phyloP scores from a whole-genome alignment of 1,140 invertebrate species.

The Heliconius congener region DNA sequence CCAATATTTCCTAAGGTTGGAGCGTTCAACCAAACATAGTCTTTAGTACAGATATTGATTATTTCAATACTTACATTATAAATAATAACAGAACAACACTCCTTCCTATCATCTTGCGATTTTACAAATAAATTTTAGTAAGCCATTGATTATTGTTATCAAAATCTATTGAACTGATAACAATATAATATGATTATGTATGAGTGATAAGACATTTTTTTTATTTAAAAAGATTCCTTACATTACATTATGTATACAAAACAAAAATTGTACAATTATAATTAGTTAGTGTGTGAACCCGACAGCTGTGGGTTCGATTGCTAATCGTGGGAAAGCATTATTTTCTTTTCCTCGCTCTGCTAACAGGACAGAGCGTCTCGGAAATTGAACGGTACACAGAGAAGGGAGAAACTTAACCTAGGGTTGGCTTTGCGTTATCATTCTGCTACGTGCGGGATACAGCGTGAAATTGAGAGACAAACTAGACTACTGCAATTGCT shows the following conservation, averaged over 20 bases:
- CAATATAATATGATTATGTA: not conserved
- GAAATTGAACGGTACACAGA: not conserved
- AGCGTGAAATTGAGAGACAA: too few relatives aligned
- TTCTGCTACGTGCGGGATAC: too few relatives aligned
- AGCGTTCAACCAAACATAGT: not conserved
- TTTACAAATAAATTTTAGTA: slow-evolving; percentile 4
- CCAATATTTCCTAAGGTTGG: not conserved
- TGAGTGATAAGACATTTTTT: not conserved
- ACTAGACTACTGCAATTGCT: too few relatives aligned
- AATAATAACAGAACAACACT: slow-evolving; percentile 21
- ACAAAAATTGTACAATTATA: too few relatives aligned
- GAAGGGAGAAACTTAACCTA: not conserved
- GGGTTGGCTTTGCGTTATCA: not conserved
- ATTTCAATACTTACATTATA: slow-evolving; percentile 30
- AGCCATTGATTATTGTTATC: slow-evolving; percentile 10
- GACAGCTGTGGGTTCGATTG: not conserved
- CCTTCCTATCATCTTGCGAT: slow-evolving; percentile 21
- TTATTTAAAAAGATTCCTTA: not conserved
- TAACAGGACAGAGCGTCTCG: not conserved
- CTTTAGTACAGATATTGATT: not conserved
- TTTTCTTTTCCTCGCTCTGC: not conserved
- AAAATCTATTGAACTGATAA: slow-evolving; percentile 16
- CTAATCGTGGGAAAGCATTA: too few relatives aligned
- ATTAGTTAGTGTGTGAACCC: too few relatives aligned
- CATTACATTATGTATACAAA: not conserved